Evolutionary conservation across 2,113 vertebrate genomes (phyloP).

Genomic region (Callionymus lyra): DNA sequence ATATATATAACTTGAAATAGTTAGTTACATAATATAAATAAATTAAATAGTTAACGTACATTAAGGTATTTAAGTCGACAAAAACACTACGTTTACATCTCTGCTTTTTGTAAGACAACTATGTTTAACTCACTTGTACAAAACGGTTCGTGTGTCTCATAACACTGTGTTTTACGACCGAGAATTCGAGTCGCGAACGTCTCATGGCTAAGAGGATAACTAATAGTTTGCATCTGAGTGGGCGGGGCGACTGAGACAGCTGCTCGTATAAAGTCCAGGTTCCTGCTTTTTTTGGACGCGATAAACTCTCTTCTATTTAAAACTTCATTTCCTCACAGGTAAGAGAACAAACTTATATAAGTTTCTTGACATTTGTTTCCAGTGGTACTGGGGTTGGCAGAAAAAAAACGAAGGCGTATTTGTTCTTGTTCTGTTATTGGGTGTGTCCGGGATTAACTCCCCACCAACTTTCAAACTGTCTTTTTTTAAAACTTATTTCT

Average conservation of each 20-base stretch:
- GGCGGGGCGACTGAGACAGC: constrained; percentile 17
- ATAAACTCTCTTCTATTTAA: not conserved
- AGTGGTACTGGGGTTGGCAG: not conserved
- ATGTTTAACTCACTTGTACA: no score
- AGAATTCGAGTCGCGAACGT: constrained; percentile 5
- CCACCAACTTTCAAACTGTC: constrained; percentile 1
- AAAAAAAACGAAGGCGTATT: no score
- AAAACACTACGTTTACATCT: no score
- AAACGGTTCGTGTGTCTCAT: no score
- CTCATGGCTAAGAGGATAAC: constrained; percentile 3
- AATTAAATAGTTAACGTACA: no score
- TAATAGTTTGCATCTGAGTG: not conserved
- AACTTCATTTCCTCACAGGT: constrained; percentile 13
- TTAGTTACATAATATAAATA: no score
- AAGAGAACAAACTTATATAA: not conserved
- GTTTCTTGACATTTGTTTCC: not conserved
- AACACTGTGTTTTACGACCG: no score
- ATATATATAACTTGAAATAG: no score
- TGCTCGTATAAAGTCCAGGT: not conserved
- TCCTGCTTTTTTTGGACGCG: not conserved
- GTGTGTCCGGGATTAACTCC: constrained; percentile 1
- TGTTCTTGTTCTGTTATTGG: no score
- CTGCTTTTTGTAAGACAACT: no score
- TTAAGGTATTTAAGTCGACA: no score
- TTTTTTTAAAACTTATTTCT: not conserved